phyloP scores from a whole-genome alignment of 2,797 vertebrate genomes.

The Poeciliopsis gracilis region DNA sequence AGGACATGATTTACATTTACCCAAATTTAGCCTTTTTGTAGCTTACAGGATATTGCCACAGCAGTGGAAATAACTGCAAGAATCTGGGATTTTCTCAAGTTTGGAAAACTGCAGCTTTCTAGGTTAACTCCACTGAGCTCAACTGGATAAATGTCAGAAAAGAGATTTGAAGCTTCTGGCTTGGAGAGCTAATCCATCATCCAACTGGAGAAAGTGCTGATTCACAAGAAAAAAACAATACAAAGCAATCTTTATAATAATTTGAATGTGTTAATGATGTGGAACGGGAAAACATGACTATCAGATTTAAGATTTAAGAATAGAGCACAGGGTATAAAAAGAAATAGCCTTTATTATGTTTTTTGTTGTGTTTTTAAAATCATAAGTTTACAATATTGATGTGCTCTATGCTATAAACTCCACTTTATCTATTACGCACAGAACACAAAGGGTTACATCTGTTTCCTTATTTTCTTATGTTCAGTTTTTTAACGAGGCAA shows the following conservation, averaged over 20 bases:
- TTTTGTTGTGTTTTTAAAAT: not conserved
- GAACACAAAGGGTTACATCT: not conserved
- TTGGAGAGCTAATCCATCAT: not conserved
- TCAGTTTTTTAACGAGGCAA: not conserved
- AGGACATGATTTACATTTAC: slow-evolving; percentile 17
- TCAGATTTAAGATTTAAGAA: not conserved
- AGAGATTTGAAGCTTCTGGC: not conserved
- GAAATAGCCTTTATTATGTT: not conserved
- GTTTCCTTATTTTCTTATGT: not conserved
- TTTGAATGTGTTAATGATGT: not conserved
- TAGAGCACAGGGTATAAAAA: not conserved
- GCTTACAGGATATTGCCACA: slow-evolving; percentile 10
- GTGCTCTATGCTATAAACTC: not conserved
- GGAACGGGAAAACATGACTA: not conserved
- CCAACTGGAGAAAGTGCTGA: not conserved
- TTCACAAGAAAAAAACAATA: not conserved
- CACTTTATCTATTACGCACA: not conserved
- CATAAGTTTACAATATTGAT: not conserved
- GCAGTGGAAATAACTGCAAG: not conserved
- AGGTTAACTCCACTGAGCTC: not conserved
- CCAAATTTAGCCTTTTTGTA: slow-evolving; percentile 26
- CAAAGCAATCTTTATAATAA: not conserved
- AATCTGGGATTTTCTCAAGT: not conserved
- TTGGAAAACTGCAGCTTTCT: not conserved
- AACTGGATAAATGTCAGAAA: not conserved